Base-by-base conservation (phyloP, 2,888 invertebrate genomes). In the Epirrhoe tristata region DNA sequence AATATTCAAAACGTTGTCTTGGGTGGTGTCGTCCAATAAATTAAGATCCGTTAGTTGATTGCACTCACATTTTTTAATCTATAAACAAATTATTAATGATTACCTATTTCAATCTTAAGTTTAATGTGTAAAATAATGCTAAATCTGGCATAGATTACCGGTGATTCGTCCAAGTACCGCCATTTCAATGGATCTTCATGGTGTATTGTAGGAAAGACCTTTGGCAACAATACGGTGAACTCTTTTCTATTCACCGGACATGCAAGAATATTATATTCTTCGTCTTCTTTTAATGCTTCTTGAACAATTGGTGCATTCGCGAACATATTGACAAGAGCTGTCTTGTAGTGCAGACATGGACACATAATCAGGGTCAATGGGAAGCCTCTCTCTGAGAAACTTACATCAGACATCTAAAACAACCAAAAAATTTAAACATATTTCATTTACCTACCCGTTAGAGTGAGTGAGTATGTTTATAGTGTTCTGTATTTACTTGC, bases 61-160 rank as follows among this genome's bases (percentile, higher is more conserved):
- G 68, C 93, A 93, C 82, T 91, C 91, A 73, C 93, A 93, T 81
- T 91, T 93, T 74, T 83, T 88, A 55, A 91, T 86, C 93, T 93
- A 77, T 58, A 86, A 65, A 52, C 31, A 16, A 10, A 5, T 16
- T 14, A 48, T 5, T 48, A 6, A 16, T 6, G 12, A 12, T 39
- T 12, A 43, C 39, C 12, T 43, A n/a, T 10, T 36, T 39, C n/a
- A 46, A 46, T 46, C 16, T 7, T 16, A 14, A 14, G 14, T 16
- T 16, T 16, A 7, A 6, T 48, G 14, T 48, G 48, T 48, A 7
- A 14, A 14, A 48, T 48, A 48, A 2, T 16, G 14, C 5, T 16
- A 3, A 36, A 59, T 1, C 12, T 12, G 34, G 6, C 10, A 31
- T 48, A 43, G 12, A 51, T 64, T 79, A 91, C 93, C 83, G 88